These are phyloP conservation scores for Melanotaenia parkinsoni DNA, from an alignment of 2,797 vertebrate species.

Conservation along the genomic window DNA sequence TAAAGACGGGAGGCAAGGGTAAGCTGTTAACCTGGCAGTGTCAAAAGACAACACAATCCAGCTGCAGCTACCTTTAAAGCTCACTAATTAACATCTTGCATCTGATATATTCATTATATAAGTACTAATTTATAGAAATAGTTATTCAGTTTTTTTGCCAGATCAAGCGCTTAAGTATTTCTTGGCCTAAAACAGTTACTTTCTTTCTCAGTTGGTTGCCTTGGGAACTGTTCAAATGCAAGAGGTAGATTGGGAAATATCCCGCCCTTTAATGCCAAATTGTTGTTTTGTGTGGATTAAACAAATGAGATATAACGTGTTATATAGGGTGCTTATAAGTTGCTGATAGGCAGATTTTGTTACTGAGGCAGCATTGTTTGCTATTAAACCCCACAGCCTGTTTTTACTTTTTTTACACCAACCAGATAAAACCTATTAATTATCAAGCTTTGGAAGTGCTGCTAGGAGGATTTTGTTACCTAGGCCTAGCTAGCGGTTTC, in stretches of 20 bases:
- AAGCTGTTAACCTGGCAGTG: constrained; percentile 9
- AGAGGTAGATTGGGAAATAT: constrained; percentile 17
- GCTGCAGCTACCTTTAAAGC: neutral
- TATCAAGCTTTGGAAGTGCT: constrained; percentile 1
- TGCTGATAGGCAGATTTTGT: constrained; percentile 23
- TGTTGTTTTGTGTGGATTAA: constrained; percentile 12
- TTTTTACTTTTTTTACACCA: constrained; percentile 16
- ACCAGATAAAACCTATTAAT: constrained; percentile 9
- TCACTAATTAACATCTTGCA: constrained; percentile 6
- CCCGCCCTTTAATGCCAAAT: neutral
- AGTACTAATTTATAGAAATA: constrained; percentile 4
- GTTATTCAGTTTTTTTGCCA: constrained; percentile 1
- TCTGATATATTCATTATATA: constrained; percentile 15
- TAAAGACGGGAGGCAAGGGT: constrained; percentile 14
- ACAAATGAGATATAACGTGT: constrained; percentile 22
- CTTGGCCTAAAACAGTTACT: constrained; percentile 2
- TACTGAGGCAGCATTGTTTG: neutral
- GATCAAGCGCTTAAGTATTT: constrained; percentile 8
- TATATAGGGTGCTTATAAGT: constrained; percentile 22
- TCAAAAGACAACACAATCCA: constrained; percentile 5
- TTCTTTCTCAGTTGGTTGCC: constrained; percentile 17
- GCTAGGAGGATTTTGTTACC: neutral
- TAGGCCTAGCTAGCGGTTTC: neutral
- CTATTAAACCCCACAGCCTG: constrained; percentile 25
- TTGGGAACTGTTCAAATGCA: constrained; percentile 27